Evolutionary conservation across 2,888 invertebrate species (phyloP).

Genomic region (Scrobipalpa atriplicella): DNA sequence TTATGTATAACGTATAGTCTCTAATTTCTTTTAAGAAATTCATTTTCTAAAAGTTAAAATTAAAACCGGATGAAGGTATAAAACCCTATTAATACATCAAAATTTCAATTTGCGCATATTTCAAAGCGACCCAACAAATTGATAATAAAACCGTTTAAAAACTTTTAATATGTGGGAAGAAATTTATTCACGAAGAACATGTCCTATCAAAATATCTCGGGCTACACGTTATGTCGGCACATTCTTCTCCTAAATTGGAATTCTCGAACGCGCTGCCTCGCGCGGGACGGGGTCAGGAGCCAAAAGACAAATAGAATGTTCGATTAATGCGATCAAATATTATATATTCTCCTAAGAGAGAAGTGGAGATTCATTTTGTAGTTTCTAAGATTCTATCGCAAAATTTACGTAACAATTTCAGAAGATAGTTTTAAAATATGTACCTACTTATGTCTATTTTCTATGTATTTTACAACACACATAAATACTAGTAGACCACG

Average conservation of each 20-base stretch:
- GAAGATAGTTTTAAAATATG: not conserved
- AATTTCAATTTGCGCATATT: constrained; percentile 35
- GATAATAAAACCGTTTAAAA: constrained; percentile 72
- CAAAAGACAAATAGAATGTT: constrained; percentile 77
- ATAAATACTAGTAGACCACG: constrained; percentile 28
- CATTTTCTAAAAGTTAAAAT: not conserved
- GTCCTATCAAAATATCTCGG: constrained; percentile 83
- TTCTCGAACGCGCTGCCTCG: constrained; percentile 79
- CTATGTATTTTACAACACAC: not conserved
- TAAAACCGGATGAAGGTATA: too few relatives aligned
- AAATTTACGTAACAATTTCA: not conserved
- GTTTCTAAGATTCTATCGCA: not conserved
- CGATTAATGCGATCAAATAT: constrained; percentile 77
- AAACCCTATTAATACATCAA: constrained; percentile 1
- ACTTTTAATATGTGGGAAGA: constrained; percentile 79
- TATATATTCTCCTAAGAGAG: constrained; percentile 52
- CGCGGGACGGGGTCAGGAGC: constrained; percentile 74
- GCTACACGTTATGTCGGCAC: constrained; percentile 83
- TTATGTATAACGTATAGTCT: too few relatives aligned
- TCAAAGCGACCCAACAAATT: constrained; percentile 36
- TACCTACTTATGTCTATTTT: too few relatives aligned
- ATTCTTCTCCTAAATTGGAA: constrained; percentile 84
- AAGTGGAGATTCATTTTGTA: constrained; percentile 32
- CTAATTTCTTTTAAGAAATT: not conserved
- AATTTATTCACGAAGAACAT: constrained; percentile 82